Evolutionary conservation across 2,113 vertebrate genomes (phyloP), one percentile per base, ranked within the genome.

Genomic region (Ceyx margarethae): DNA sequence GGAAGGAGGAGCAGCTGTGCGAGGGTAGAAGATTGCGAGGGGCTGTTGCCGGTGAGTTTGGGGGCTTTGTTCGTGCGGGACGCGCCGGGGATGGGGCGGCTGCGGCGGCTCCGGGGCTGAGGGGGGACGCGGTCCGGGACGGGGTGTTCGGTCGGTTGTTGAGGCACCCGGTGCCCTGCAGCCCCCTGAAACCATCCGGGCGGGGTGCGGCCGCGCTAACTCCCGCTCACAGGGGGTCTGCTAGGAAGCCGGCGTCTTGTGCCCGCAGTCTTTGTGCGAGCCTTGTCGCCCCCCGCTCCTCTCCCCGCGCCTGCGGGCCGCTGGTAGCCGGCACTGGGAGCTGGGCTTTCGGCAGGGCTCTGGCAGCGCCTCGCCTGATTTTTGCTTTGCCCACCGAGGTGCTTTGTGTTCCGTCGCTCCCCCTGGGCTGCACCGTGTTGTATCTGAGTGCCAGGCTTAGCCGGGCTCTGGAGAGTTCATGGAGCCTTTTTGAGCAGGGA

Each of bases 401-500:
- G 58, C 87, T 91, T 61, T 86, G 87, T 75, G 69, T 31, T 28
- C 4, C 31, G 51, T 7, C 21, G 46, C n/a, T 9, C 31, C 42
- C 15, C 13, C 33, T 3, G 42, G 6, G 51, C 61, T 13, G 66
- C 45, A 2, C 8, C 22, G 46, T 1, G 67, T 31, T 5, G 46
- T 3, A 51, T n/a, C n/a, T 15, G 56, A 29, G 3, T 56, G 6
- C 35, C 46, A 15, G 42, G 26, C 54, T 45, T 13, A 8, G 60
- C n/a, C 12, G 13, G 0, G 31, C 6, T 31, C 25, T 3, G 43
- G 1, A 2, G 37, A 1, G 4, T 50, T 15, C 60, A 0, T 7
- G 17, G 29, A 13, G 61, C 2, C 21, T 15, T 35, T 71, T 2
- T 5, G 14, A 35, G 37, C 20, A 11, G 9, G 28, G 31, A 45